These are phyloP conservation scores for Corynorhinus townsendii DNA, from an alignment of 2,113 vertebrate species.

Conservation along the genomic window DNA sequence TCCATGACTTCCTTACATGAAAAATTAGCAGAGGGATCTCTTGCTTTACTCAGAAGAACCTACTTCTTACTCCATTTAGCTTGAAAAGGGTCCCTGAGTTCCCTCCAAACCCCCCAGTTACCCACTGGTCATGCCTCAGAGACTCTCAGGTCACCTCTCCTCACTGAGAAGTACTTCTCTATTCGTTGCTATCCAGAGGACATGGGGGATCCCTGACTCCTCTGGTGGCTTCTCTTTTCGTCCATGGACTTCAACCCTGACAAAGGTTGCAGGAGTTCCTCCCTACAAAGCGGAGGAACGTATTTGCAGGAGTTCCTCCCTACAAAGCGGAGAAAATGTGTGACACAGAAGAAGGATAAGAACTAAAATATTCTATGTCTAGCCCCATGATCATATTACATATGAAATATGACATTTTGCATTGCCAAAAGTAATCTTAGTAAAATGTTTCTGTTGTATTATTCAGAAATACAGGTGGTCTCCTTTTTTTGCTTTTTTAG, in stretches of 20 bases:
- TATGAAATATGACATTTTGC: neutral
- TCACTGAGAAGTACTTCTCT: neutral
- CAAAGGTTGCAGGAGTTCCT: neutral
- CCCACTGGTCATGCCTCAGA: neutral
- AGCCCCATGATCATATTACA: neutral
- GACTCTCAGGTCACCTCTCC: neutral
- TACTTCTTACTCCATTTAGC: neutral
- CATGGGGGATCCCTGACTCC: neutral
- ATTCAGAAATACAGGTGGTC: neutral
- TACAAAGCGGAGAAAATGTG: neutral
- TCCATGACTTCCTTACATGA: neutral
- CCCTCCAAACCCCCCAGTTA: neutral
- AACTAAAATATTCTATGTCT: neutral
- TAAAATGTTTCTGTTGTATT: neutral
- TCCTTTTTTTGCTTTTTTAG: neutral
- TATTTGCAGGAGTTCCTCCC: neutral
- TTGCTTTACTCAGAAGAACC: neutral
- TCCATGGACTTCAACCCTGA: neutral
- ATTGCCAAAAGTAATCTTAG: neutral
- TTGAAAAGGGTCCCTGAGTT: neutral
- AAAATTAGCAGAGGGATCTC: neutral
- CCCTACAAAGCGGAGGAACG: neutral
- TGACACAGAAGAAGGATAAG: neutral
- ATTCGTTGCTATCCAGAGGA: neutral
- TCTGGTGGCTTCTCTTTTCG: neutral